Evolutionary conservation across 92 coral and sea anemone genomes (phyloP), one percentile per base, ranked within the genome.

Genomic region (Chrysogorgia sp.): DNA sequence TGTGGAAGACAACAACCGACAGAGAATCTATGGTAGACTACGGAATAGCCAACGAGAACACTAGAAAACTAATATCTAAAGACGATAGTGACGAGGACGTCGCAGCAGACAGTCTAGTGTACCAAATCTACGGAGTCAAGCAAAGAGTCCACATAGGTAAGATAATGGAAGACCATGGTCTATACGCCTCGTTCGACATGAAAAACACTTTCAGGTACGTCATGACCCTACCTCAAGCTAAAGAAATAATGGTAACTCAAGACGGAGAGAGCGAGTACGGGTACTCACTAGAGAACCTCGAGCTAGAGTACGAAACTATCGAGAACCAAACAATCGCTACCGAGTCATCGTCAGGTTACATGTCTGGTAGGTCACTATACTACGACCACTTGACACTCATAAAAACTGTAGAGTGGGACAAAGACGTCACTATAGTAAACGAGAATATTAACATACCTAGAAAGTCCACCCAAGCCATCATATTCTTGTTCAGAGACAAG

Each of bases 271-370:
- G 30, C 1, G 55, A 40, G 2, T 29, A 17, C 17, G 34, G 55
- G 7, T 40, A 67, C 57, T 15, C 17, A 7, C 64, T 72, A 10
- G 64, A 50, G 10, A 58, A 72, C 40, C 13, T 72, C 1, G 37
- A 31, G 15, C 52, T 72, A n/a, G 63, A 50, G 37, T 72, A 72
- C 52, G 79, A 72, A 23, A 75, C 81, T 2, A 75, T 75, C 20
- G 67, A 75, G 6, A 58, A 58, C 29, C 52, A n/a, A 23, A 32
- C 20, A 15, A 14, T 58, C 12, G 81, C 68, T n/a, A 29, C 29
- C 12, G 3, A 24, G n/a, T 10, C 45, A 34, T 35, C 67, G 3
- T 5, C 63, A 74, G n/a, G 10, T 10, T 75, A 75, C 17, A 31
- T 5, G 22, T 35, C 24, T 4, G 81, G 81, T 10, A 58, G 81